Base-by-base conservation (phyloP, 2,797 vertebrate genomes). In the Oreortyx pictus region DNA sequence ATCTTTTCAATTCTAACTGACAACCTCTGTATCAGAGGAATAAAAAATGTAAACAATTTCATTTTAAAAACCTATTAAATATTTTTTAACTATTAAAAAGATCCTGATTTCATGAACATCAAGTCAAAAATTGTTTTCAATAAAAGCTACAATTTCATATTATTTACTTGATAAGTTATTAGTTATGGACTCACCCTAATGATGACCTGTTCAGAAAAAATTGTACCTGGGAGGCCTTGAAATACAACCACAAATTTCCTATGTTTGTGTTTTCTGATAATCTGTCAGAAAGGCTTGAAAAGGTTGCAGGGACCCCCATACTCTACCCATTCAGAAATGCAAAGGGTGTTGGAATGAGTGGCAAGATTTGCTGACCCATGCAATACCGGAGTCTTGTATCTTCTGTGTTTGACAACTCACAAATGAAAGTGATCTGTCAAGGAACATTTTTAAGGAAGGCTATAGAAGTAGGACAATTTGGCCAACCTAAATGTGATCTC, bases 331-430 rank as follows among this genome's bases (percentile, higher is more conserved):
- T 62, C 50, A 73, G 59, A 59, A 86, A 79, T 17, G 6, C 1
- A 2, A 61, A 39, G 7, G 60, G 3, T 0, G 0, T 3, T 62
- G 64, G 71, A 73, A 41, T 0, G 0, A 57, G 22, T 5, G 59
- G 29, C 20, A 4, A 9, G 46, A 8, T 33, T 65, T 67, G 20
- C 41, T 72, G 73, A 59, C 20, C 62, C 6, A 2, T 20, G 43
- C 14, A 4, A 8, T 44, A 3, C 0, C 65, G 25, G 24, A 54
- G 16, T 8, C 35, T 64, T 70, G n/a, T 14, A 47, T 29, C 46
- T 88, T 20, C 74, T 8, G 0, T 33, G 9, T 27, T 50, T 78
- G 35, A 71, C 81, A 62, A n/a, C 31, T 83, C 54, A 25, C 39
- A 43, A 19, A 54, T 9, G n/a, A 47, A 41, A 43, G 10, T 39